Conservation (phyloP, 2,888 invertebrate genomes). For the Euzophera pinguis region DNA sequence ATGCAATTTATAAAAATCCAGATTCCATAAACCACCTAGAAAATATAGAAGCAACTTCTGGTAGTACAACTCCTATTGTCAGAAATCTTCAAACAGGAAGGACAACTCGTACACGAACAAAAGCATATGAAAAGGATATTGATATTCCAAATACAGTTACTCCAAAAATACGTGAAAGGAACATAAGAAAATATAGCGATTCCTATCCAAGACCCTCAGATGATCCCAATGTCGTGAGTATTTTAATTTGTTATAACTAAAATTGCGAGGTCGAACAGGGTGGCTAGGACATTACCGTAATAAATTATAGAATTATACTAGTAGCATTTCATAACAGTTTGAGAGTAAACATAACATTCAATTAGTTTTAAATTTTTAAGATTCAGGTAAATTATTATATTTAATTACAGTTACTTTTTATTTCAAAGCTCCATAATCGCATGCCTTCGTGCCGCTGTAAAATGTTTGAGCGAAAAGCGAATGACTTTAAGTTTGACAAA, state of each 20-base stretch:
- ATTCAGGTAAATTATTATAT: no score
- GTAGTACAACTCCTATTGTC: conserved; percentile 45
- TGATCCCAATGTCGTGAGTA: conserved; percentile 68
- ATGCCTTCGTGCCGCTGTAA: no score
- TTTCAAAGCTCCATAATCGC: no score
- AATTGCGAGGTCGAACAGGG: no score
- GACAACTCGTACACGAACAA: conserved; percentile 44
- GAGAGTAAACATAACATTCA: no score
- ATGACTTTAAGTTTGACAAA: no score
- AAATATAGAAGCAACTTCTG: conserved; percentile 31
- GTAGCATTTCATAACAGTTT: no score
- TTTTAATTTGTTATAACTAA: not conserved
- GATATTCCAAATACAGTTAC: conserved; percentile 34
- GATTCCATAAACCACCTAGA: conserved; percentile 28
- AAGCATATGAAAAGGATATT: conserved; percentile 36
- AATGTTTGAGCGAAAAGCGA: no score
- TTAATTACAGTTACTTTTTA: no score
- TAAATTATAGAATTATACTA: no score
- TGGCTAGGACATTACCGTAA: no score
- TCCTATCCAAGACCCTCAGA: conserved; percentile 62
- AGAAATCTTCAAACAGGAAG: conserved; percentile 64
- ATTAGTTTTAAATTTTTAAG: no score
- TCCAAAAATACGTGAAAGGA: conserved; percentile 46
- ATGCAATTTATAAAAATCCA: conserved; percentile 58
- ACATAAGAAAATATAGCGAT: conserved; percentile 56